phyloP scores from a whole-genome alignment of 2,113 vertebrate genomes.

The Podocnemis expansa region DNA sequence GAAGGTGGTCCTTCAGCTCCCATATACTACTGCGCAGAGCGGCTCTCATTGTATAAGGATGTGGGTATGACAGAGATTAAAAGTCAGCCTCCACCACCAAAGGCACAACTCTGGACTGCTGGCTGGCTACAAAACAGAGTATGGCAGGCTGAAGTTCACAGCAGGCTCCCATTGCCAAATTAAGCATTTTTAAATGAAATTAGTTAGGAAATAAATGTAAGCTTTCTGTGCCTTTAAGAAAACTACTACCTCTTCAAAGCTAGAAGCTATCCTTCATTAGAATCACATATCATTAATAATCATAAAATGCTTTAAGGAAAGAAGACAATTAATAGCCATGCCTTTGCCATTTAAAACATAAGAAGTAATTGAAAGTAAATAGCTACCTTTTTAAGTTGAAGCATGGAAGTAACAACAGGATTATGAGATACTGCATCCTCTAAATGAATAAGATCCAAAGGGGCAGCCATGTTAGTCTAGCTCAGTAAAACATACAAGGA shows the following conservation, averaged over 20 bases:
- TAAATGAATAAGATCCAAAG: no score
- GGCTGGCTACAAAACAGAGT: not conserved
- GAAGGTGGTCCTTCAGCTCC: not conserved
- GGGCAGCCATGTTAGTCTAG: no score
- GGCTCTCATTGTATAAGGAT: not conserved
- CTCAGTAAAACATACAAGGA: no score
- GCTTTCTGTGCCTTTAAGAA: not conserved
- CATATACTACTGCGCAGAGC: not conserved
- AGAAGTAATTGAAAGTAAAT: not conserved
- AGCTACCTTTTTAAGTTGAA: not conserved
- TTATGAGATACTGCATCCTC: not conserved
- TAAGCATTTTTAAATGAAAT: not conserved
- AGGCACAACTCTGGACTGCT: not conserved
- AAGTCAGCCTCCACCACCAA: not conserved
- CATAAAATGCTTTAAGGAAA: not conserved
- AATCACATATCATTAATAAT: not conserved
- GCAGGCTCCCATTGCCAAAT: not conserved
- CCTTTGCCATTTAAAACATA: not conserved
- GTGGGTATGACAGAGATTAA: not conserved
- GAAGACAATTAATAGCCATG: not conserved
- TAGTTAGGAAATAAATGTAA: not conserved
- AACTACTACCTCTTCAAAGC: not conserved
- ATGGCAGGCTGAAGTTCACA: not conserved
- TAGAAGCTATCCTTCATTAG: not conserved
- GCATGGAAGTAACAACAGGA: not conserved